These are phyloP conservation scores for Chanos chanos DNA, from an alignment of 2,797 vertebrate species.

Conservation along the genomic window DNA sequence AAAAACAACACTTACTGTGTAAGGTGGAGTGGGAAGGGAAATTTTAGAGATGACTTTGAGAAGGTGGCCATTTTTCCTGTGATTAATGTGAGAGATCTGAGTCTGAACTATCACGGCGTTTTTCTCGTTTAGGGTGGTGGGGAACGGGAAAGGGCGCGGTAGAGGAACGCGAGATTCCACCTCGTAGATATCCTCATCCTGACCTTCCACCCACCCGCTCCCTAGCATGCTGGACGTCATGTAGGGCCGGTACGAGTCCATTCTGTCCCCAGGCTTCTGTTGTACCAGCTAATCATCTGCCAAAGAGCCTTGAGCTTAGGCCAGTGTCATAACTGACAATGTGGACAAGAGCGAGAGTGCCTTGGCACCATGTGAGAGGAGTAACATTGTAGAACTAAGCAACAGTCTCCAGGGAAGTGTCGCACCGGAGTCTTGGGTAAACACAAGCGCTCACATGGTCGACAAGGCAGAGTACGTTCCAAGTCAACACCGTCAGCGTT, in stretches of 20 bases:
- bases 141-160: conserved; percentile 84
- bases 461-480: conserved; percentile 41
- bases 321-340: not conserved
- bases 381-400: conserved; percentile 45
- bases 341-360: conserved; percentile 19
- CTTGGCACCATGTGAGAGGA: not conserved
- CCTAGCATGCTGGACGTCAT: conserved; percentile 72
- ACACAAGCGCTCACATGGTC: conserved; percentile 56
- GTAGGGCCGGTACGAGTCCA: conserved; percentile 86
- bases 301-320: not conserved
- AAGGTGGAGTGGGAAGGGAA: conserved; percentile 92
- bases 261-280: conserved; percentile 44
- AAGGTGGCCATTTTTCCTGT: conserved; percentile 81
- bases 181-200: conserved; percentile 86
- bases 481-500: conserved; percentile 47
- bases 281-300: not conserved
- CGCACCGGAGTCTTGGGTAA: conserved; percentile 53
- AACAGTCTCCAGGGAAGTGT: conserved; percentile 63
- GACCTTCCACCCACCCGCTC: conserved; percentile 77
- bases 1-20: conserved; percentile 83
- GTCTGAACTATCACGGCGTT: conserved; percentile 91
- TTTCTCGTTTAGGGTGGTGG: conserved; percentile 76
- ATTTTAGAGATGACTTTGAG: conserved; percentile 95
- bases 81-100: conserved; percentile 84
- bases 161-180: conserved; percentile 92